Base-by-base conservation (phyloP, 2,113 vertebrate species). In the Hypomesus transpacificus region DNA sequence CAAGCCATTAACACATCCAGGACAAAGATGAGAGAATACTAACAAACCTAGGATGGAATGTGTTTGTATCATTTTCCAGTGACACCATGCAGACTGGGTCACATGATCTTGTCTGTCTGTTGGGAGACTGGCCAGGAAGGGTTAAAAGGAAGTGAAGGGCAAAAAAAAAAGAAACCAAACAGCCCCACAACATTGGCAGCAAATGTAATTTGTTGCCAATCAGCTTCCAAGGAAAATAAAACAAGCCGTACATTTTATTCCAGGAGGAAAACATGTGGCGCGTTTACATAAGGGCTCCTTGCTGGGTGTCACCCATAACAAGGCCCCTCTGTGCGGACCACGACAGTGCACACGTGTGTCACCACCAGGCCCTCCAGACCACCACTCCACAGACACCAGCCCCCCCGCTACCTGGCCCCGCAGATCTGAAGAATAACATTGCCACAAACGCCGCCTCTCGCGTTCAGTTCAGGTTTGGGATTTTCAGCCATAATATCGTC, bases 241-340 rank as follows among this genome's bases (percentile, higher is more conserved):
- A 46, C 9, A 70, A 69, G 76, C 21, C 69, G 83, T 73, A 87
- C 85, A 80, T 88, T 84, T 78, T 71, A 86, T 86, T 86, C 64
- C 57, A 64, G 51, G 64, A 67, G 75, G 69, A 77, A 50, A 71
- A 85, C 86, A 87, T 85, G 85, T 82, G 85, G 76, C 0, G 51
- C 34, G 75, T 88, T 91, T 89, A 87, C 74, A 70, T 85, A 89
- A 90, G 84, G 76, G 74, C 70, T 63, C 4, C 88, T 82, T 14
- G 71, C 86, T 83, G 85, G 24, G 68, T 5, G 75, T 75, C 82
- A 74, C 75, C 81, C 83, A 80, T 70, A 72, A 80, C 78, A 66
- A 21, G 24, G 60, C 50, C 76, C 81, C 78, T 86, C n/a, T 75
- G 67, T 11, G 65, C 77, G 66, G 84, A 70, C 73, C 73, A 68